These are phyloP conservation scores for Acipenser oxyrinchus DNA, from an alignment of 2,797 vertebrate genomes.

Conservation along the genomic window DNA sequence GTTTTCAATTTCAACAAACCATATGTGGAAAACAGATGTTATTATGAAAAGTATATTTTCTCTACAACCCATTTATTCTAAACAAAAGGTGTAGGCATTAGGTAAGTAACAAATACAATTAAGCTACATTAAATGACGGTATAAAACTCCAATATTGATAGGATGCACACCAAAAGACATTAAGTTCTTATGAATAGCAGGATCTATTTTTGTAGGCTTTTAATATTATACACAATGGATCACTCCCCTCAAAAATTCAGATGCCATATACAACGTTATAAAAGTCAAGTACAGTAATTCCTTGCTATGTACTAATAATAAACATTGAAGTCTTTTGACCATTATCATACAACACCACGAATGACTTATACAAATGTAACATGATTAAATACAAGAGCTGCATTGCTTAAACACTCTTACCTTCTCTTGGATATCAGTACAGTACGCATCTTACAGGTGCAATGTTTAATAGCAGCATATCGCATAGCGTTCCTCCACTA, in stretches of 20 bases:
- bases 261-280: constrained; percentile 7
- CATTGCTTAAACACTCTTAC: too few relatives aligned
- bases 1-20: neutral
- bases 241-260: constrained; percentile 2
- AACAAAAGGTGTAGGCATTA: constrained; percentile 25
- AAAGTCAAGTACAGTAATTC: constrained; percentile 27
- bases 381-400: too few relatives aligned
- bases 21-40: neutral
- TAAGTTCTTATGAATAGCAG: constrained; percentile 81
- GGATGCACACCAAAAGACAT: constrained; percentile 54
- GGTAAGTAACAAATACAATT: constrained; percentile 16
- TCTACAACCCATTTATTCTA: constrained; percentile 13
- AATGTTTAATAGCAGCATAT: too few relatives aligned
- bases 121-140: constrained; percentile 6
- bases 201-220: constrained; percentile 75
- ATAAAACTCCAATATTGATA: constrained; percentile 30
- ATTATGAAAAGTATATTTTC: constrained; percentile 12
- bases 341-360: too few relatives aligned
- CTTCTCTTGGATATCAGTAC: too few relatives aligned
- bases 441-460: too few relatives aligned
- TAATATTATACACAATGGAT: constrained; percentile 16
- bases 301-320: neutral
- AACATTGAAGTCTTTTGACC: constrained; percentile 14
- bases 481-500: too few relatives aligned
- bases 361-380: too few relatives aligned